Percentiles rank a stretch among this genome's conserved stretches.
These are phyloP conservation scores for Argyrosomus regius DNA, from an alignment of 2,797 vertebrate genomes.

Conservation along the genomic window DNA sequence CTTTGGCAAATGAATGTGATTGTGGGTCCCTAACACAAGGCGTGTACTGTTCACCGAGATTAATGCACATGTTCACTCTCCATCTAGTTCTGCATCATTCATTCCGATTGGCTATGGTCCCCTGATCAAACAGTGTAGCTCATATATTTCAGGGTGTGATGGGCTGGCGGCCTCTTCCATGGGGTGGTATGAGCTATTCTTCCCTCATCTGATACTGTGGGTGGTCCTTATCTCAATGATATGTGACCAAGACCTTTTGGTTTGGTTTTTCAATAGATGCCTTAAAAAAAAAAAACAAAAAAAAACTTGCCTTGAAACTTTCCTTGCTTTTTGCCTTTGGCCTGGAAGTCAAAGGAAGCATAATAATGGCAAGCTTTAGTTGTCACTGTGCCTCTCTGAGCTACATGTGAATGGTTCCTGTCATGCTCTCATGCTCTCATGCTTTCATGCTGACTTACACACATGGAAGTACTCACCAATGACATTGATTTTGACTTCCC, in stretches of 20 bases:
- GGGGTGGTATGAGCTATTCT: conserved; percentile 68
- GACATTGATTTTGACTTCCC: conserved; percentile 4
- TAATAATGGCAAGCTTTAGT: neutral
- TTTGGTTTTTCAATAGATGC: conserved; percentile 61
- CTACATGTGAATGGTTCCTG: neutral
- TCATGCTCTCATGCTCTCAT: conserved; percentile 1
- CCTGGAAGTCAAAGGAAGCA: neutral
- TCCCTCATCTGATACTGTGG: conserved; percentile 64
- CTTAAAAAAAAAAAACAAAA: neutral
- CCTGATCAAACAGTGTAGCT: conserved; percentile 72
- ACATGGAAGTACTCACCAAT: conserved; percentile 11
- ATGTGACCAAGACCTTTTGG: conserved; percentile 50
- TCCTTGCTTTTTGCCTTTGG: neutral
- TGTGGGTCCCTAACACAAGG: conserved; percentile 42
- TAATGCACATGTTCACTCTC: conserved; percentile 53
- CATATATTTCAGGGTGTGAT: conserved; percentile 63
- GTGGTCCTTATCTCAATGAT: conserved; percentile 78
- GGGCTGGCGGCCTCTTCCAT: conserved; percentile 61
- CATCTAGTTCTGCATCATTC: conserved; percentile 61
- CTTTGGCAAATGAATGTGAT: conserved; percentile 29
- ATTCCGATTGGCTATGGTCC: conserved; percentile 57
- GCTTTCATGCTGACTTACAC: neutral
- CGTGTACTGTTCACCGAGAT: conserved; percentile 52
- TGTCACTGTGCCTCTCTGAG: neutral
- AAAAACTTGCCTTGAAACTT: neutral